These are phyloP conservation scores for Bombus waltoni DNA, from an alignment of 1,140 invertebrate genomes.

Conservation along the genomic window DNA sequence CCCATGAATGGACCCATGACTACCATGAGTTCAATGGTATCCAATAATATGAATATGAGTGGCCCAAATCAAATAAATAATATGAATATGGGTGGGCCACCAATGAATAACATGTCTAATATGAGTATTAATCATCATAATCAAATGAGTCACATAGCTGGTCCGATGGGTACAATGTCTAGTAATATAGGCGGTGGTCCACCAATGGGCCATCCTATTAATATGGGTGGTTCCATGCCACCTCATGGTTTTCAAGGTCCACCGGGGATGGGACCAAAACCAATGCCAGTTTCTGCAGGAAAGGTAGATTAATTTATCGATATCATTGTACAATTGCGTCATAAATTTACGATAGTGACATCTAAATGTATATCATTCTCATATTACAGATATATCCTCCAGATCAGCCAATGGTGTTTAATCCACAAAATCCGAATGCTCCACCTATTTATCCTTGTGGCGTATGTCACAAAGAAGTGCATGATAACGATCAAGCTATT, in stretches of 20 bases:
- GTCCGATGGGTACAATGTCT: slow-evolving; percentile 83
- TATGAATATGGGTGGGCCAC: slow-evolving; percentile 83
- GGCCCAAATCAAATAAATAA: slow-evolving; percentile 80
- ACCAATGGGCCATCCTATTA: slow-evolving; percentile 81
- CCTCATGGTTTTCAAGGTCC: slow-evolving; percentile 82
- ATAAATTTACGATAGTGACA: too few relatives aligned
- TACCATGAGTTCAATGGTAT: slow-evolving; percentile 85
- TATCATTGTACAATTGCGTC: not conserved
- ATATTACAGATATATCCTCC: slow-evolving; percentile 90
- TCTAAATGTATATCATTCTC: not conserved
- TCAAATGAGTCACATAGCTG: slow-evolving; percentile 84
- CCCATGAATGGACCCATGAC: slow-evolving; percentile 85
- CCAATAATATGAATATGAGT: slow-evolving; percentile 79
- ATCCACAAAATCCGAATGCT: slow-evolving; percentile 98
- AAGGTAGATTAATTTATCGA: slow-evolving; percentile 84
- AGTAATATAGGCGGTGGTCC: slow-evolving; percentile 80
- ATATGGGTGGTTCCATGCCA: slow-evolving; percentile 78
- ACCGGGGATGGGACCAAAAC: slow-evolving; percentile 84
- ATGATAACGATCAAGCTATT: slow-evolving; percentile 99
- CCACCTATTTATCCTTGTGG: slow-evolving; percentile 98
- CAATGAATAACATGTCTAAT: slow-evolving; percentile 83
- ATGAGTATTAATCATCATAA: slow-evolving; percentile 84
- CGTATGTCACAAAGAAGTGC: slow-evolving; percentile 98
- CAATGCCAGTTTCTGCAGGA: slow-evolving; percentile 94
- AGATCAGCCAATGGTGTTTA: slow-evolving; percentile 98